Base-by-base conservation (phyloP, 2,888 invertebrate species). In the Lycaena phlaeas region DNA sequence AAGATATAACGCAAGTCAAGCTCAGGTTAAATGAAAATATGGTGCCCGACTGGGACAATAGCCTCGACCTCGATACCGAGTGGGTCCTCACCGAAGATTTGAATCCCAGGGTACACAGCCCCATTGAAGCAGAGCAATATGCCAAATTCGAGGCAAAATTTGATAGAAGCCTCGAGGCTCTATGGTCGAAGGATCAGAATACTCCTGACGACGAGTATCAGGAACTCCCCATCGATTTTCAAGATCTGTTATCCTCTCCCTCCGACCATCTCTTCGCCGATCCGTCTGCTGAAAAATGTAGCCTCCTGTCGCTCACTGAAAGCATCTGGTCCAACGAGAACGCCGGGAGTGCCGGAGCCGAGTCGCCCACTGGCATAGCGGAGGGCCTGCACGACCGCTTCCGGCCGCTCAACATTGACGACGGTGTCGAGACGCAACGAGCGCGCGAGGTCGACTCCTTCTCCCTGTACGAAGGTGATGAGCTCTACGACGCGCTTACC, bases 141-240 rank as follows among this genome's bases (percentile, higher is more conserved):
- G 88, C 88, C 3, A 85, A 86, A 53, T 85, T 89, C 54, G 86
- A 88, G 59, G 89, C 90, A 4, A 90, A 90, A 68, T 90, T 90
- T 63, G 88, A 90, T 62, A 86, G 87, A 50, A 89, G 87, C 61
- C 84, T 90, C 48, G 90, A 90, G 64, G 90, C 90, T 27, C 70
- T 91, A 43, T 90, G 91, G 90, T 86, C 79, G 52, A 71, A 86
- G 59, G 73, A 85, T 53, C 76, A 81, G 63, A 67, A 72, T 55
- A 81, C 82, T 6, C 84, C 85, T 5, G 81, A 82, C 45, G 86
- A 86, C 50, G 86, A 87, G 53, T 88, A 87, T 53, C 87, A 87
- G 46, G 87, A 88, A 56, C 67, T 89, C 50, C 88, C 87, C n/a
- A 86, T 88, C 51, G 87, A 88, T 59, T 86, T 88, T 48, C 82